A percentile compares a stretch with the other conserved stretches of the same genome.
These are phyloP conservation scores for Apeira syringaria DNA, from an alignment of 2,888 invertebrate species.

Conservation along the genomic window DNA sequence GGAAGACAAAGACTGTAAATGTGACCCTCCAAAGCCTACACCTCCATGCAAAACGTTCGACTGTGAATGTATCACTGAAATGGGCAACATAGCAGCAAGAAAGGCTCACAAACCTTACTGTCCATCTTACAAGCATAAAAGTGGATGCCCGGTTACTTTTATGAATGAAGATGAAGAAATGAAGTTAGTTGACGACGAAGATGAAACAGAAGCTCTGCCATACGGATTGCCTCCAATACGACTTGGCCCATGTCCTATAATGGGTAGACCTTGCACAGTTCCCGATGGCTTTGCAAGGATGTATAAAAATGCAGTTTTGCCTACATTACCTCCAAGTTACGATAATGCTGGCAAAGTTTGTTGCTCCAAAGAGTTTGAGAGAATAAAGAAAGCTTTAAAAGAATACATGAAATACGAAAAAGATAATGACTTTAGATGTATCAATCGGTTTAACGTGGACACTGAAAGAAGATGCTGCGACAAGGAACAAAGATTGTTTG, in stretches of 20 bases:
- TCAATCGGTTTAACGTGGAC: slow-evolving; percentile 68
- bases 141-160: slow-evolving; percentile 61
- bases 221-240: slow-evolving; percentile 72
- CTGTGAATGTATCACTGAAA: slow-evolving; percentile 64
- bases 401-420: slow-evolving; percentile 69
- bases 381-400: slow-evolving; percentile 70
- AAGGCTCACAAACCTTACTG: slow-evolving; percentile 68
- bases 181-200: slow-evolving; percentile 60
- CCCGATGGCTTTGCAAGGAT: slow-evolving; percentile 75
- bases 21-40: slow-evolving; percentile 60
- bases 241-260: slow-evolving; percentile 73
- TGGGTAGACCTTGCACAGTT: slow-evolving; percentile 69
- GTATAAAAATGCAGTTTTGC: slow-evolving; percentile 63
- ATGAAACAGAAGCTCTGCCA: slow-evolving; percentile 63
- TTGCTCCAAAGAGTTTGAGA: slow-evolving; percentile 73
- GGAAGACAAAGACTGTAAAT: slow-evolving; percentile 68
- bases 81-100: slow-evolving; percentile 49
- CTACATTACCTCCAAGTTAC: slow-evolving; percentile 62
- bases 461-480: slow-evolving; percentile 74
- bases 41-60: slow-evolving; percentile 72
- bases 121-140: slow-evolving; percentile 67
- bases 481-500: slow-evolving; percentile 60
- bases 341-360: slow-evolving; percentile 73
- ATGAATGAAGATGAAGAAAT: slow-evolving; percentile 56
- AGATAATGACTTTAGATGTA: slow-evolving; percentile 63